Conservation (phyloP, 2,797 vertebrate genomes). For the Anas acuta region DNA sequence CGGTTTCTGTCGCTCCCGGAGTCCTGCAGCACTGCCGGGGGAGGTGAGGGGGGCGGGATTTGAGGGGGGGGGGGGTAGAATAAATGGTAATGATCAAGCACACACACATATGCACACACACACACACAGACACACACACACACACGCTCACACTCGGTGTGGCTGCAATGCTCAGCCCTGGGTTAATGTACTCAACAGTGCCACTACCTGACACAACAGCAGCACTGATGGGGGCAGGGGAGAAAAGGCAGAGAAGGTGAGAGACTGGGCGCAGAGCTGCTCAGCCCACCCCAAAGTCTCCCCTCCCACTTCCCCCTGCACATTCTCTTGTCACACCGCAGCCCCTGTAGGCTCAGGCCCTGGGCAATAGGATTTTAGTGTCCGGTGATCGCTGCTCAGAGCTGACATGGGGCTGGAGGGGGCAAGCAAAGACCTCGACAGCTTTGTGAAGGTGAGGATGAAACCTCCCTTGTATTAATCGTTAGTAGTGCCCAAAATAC, state of each 20-base stretch:
- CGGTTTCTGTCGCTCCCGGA: background rate
- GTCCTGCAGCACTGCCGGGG: background rate
- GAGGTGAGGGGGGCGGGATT: no score
- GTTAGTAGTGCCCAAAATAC: background rate
- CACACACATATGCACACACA: background rate
- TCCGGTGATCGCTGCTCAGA: background rate
- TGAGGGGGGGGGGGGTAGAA: no score
- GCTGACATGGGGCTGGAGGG: rapidly evolving
- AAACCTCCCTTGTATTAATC: rapidly evolving
- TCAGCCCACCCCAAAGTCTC: background rate
- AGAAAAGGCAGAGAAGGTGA: conserved; percentile 17
- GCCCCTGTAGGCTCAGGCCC: background rate
- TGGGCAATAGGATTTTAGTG: rapidly evolving
- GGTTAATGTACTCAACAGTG: conserved; percentile 79
- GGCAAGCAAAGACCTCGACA: background rate
- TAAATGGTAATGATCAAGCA: no score
- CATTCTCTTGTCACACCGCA: background rate
- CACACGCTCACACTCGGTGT: background rate
- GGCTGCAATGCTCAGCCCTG: conserved; percentile 55
- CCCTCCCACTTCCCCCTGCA: background rate
- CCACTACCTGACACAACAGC: conserved; percentile 80
- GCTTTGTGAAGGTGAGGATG: background rate
- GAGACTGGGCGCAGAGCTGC: conserved; percentile 19
- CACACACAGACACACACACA: background rate
- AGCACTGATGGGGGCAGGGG: conserved; percentile 71